A percentile compares a stretch with the other conserved stretches of the same genome.
Evolutionary conservation across 1,140 invertebrate species (phyloP).

Genomic region (Anoplolepis gracilipes): DNA sequence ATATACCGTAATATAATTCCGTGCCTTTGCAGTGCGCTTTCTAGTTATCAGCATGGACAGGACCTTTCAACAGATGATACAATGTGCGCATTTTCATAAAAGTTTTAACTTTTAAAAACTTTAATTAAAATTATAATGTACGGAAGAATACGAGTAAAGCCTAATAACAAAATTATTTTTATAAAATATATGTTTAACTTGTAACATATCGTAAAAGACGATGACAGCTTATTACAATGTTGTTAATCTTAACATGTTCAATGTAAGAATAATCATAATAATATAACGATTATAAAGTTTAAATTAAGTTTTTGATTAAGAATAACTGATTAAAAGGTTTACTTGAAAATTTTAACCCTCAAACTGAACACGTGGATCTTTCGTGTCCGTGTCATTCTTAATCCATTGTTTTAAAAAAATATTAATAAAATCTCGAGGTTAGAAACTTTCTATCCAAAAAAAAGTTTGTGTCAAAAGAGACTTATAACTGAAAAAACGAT

Average conservation of each 20-base stretch:
- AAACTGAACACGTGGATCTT: too few species aligned
- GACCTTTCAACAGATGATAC: neutral
- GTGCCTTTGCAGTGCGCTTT: neutral
- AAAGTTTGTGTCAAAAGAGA: too few species aligned
- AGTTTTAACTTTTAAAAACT: neutral
- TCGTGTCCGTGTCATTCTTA: too few species aligned
- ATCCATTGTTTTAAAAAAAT: too few species aligned
- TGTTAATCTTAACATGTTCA: neutral
- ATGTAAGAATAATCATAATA: neutral
- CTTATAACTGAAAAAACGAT: too few species aligned
- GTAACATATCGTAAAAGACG: neutral
- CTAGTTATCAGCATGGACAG: constrained; percentile 1
- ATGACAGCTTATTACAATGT: neutral
- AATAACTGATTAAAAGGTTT: neutral
- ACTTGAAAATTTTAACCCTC: too few species aligned
- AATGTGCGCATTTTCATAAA: neutral
- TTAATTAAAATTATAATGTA: neutral
- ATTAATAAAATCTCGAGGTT: too few species aligned
- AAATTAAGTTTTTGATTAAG: neutral
- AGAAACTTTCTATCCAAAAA: too few species aligned
- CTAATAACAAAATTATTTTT: neutral
- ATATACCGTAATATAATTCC: neutral
- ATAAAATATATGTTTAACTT: neutral
- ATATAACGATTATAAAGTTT: neutral
- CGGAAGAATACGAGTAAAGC: neutral